A percentile compares a stretch with the other conserved stretches of the same genome.
Evolutionary conservation across 2,797 vertebrate species (phyloP).

Genomic region (Pelodytes ibericus): DNA sequence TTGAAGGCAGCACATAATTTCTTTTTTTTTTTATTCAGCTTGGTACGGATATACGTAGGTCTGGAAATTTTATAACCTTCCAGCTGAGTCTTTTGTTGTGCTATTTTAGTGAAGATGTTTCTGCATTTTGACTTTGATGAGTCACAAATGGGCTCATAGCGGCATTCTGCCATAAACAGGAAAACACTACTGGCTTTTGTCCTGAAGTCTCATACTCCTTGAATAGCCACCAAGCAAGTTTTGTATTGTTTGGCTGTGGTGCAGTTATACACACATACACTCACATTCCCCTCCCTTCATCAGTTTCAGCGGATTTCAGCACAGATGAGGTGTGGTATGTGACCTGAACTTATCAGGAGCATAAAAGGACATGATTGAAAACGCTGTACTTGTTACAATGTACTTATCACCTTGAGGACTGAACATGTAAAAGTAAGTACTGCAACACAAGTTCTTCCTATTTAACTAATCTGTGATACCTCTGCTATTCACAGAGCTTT

Average conservation of each 20-base stretch:
- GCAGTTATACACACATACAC: slow-evolving; percentile 51
- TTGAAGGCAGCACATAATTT: background rate
- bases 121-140: slow-evolving; percentile 43
- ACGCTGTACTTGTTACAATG: slow-evolving; percentile 41
- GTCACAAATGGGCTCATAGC: slow-evolving; percentile 48
- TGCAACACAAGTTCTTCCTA: background rate
- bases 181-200: slow-evolving; percentile 71
- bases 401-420: background rate
- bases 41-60: background rate
- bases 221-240: slow-evolving; percentile 66
- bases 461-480: background rate
- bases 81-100: background rate
- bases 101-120: slow-evolving; percentile 5
- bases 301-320: slow-evolving; percentile 50
- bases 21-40: background rate
- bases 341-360: slow-evolving; percentile 38
- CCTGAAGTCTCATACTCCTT: slow-evolving; percentile 68
- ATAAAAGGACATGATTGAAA: slow-evolving; percentile 52
- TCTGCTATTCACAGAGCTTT: background rate
- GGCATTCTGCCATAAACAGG: slow-evolving; percentile 74
- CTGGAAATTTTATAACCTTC: background rate
- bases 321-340: slow-evolving; percentile 33
- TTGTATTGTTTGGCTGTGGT: slow-evolving; percentile 50
- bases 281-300: slow-evolving; percentile 55
- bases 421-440: slow-evolving; percentile 33